Base-by-base conservation (phyloP, 2,113 vertebrate genomes). In the Bos javanicus region DNA sequence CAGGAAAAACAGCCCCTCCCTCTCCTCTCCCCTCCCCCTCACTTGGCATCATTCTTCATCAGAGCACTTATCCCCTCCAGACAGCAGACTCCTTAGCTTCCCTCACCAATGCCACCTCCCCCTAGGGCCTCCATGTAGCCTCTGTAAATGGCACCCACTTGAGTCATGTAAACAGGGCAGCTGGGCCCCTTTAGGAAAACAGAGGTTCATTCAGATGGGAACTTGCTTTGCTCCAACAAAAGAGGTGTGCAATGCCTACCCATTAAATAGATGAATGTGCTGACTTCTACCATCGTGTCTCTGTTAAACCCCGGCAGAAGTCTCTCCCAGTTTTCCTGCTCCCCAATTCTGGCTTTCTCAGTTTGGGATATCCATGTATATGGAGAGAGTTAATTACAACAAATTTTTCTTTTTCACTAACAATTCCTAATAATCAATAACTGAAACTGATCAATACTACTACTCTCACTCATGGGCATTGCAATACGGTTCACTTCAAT, bases 251-350 rank as follows among this genome's bases (percentile, higher is more conserved):
- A 25, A 6, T 9, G 15, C 11, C 2, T 7, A 48, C 7, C 0
- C 80, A 25, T 0, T n/a, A 12, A 26, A 59, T 0, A 14, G 50
- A 62, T 2, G 3, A 33, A 23, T 0, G 2, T 1, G 36, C 54
- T 64, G 36, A 62, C 36, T n/a, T 16, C 39, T 15, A 6, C 3
- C 25, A 56, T 19, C 0, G 0, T n/a, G 52, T 60, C 54, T 74
- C 76, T 36, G n/a, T 21, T 26, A 6, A 4, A 8, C 13, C 25
- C 30, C 2, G 15, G 43, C 15, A 48, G 14, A 93, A 80, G 46
- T 74, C 48, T 80, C 76, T 85, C 39, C 52, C 15, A 39, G 30
- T 14, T 26, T 78, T 82, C 64, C 67, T 36, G 87, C 59, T 90
- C 71, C 85, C 14, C n/a, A n/a, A 5, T 7, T 39, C 17, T 81